phyloP scores from a whole-genome alignment of 2,113 vertebrate genomes.

The Pandion haliaetus region DNA sequence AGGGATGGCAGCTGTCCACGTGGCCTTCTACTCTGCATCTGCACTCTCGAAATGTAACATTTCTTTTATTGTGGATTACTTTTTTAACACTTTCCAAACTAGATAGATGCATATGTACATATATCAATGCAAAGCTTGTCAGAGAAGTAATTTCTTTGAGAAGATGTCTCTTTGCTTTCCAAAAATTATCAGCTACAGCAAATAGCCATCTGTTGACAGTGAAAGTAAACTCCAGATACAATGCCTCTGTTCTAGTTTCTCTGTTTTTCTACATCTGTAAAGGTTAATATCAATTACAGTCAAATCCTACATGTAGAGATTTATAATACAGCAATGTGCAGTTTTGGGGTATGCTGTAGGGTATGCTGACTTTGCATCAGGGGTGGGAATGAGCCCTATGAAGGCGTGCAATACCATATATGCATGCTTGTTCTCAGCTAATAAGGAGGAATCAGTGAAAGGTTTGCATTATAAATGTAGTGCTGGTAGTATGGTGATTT shows the following conservation, averaged over 20 bases:
- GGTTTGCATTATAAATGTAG: background rate
- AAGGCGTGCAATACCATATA: background rate
- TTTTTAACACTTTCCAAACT: background rate
- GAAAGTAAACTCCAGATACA: background rate
- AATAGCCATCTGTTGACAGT: background rate
- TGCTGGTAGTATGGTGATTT: background rate
- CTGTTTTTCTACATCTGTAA: background rate
- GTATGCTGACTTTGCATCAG: background rate
- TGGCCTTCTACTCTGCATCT: background rate
- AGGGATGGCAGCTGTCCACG: background rate
- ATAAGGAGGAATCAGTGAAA: background rate
- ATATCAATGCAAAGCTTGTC: background rate
- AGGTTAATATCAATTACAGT: background rate
- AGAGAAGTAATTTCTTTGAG: background rate
- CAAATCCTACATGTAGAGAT: background rate
- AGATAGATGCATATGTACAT: background rate
- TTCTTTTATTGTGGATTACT: background rate
- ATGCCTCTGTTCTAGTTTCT: background rate
- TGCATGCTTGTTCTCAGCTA: background rate
- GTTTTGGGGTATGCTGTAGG: background rate
- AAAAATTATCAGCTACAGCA: background rate
- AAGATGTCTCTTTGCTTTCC: background rate
- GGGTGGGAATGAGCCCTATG: background rate
- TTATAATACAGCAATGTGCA: background rate
- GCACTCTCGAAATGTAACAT: background rate